Percentiles rank a stretch among this genome's conserved stretches.
These are phyloP conservation scores for Calliopum simillimum DNA, from an alignment of 2,888 invertebrate species.

Conservation along the genomic window DNA sequence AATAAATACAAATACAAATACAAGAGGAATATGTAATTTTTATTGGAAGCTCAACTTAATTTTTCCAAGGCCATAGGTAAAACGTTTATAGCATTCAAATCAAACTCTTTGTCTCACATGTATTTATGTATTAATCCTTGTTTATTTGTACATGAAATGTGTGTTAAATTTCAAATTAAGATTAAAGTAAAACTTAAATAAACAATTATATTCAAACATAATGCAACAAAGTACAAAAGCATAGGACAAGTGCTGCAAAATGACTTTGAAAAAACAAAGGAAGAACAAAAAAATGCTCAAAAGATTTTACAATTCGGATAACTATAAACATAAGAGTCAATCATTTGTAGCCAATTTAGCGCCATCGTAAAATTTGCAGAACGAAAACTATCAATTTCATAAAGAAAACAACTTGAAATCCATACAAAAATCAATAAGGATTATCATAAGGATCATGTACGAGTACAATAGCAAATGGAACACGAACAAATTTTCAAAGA, in stretches of 20 bases:
- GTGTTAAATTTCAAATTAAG: conserved; percentile 16
- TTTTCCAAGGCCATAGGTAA: too few relatives aligned
- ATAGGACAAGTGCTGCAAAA: conserved; percentile 1
- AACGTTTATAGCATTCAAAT: too few relatives aligned
- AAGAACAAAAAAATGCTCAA: conserved; percentile 26
- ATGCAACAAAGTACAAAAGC: conserved; percentile 29
- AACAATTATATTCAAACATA: conserved; percentile 29
- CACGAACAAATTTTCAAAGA: conserved; percentile 42
- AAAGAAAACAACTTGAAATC: conserved; percentile 45
- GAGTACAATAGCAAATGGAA: conserved; percentile 32
- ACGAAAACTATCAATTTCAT: conserved; percentile 54
- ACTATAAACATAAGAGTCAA: too few relatives aligned
- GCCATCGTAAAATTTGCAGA: conserved; percentile 59
- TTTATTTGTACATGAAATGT: conserved; percentile 27
- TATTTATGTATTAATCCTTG: conserved; percentile 3
- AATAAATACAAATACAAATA: too few relatives aligned
- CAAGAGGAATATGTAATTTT: too few relatives aligned
- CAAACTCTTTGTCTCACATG: too few relatives aligned
- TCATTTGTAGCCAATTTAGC: conserved; percentile 59
- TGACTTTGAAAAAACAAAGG: conserved; percentile 21
- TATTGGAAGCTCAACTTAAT: too few relatives aligned
- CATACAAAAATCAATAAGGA: conserved; percentile 43
- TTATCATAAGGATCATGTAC: conserved; percentile 57
- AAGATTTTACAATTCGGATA: conserved; percentile 9
- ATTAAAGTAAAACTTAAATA: background rate